These are phyloP conservation scores for Pseudotriccus pelzelni DNA, from an alignment of 2,797 vertebrate species.

Conservation along the genomic window DNA sequence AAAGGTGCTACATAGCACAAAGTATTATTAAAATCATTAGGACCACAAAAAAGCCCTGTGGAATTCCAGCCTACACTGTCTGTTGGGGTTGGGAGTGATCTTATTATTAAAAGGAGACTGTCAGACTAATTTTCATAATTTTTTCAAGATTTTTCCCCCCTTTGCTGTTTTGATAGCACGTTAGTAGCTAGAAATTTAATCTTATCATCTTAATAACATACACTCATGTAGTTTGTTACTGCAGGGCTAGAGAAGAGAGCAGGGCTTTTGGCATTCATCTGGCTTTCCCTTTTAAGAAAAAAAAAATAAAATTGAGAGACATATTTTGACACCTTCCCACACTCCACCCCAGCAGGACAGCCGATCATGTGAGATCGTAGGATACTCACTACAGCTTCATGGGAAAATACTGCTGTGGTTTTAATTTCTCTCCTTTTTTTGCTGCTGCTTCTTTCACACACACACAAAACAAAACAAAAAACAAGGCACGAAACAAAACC, in stretches of 20 bases:
- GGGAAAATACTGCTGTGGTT: conserved; percentile 59
- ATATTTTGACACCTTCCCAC: conserved; percentile 70
- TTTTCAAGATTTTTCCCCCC: conserved; percentile 38
- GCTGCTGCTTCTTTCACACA: background rate
- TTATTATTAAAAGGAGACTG: conserved; percentile 64
- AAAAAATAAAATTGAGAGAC: conserved; percentile 20
- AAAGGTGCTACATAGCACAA: conserved; percentile 64
- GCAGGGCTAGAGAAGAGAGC: conserved; percentile 57
- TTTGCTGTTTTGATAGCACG: conserved; percentile 49
- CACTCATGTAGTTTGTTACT: conserved; percentile 60
- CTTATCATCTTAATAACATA: conserved; percentile 63
- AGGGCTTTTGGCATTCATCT: conserved; percentile 50
- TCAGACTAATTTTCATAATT: conserved; percentile 68
- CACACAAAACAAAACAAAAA: background rate
- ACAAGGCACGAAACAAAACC: background rate
- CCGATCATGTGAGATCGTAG: conserved; percentile 18
- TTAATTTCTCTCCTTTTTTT: conserved; percentile 21
- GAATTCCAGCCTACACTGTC: conserved; percentile 63
- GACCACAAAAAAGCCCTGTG: conserved; percentile 68
- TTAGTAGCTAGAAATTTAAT: conserved; percentile 61
- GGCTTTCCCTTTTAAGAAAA: conserved; percentile 60
- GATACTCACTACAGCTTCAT: conserved; percentile 15
- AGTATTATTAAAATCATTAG: conserved; percentile 69
- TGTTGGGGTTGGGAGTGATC: conserved; percentile 48
- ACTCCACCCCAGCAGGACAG: conserved; percentile 59